Base-by-base conservation (phyloP, 2,888 invertebrate species). In the Tanytarsus gracilentus region DNA sequence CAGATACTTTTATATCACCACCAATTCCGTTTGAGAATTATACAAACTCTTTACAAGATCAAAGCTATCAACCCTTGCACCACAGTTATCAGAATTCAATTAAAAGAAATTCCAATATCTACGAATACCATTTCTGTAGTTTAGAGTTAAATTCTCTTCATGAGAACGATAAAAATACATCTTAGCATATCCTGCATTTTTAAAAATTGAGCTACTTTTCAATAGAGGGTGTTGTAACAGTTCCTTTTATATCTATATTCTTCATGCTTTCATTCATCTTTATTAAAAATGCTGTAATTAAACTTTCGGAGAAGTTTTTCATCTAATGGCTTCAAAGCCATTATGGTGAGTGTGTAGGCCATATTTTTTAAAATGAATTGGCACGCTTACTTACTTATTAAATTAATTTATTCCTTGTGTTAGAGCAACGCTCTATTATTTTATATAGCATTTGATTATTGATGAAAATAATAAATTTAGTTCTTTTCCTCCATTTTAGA, bases 71-170 rank as follows among this genome's bases (percentile, higher is more conserved):
- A 27, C 21, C 48, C 70, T 68, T 74, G 66, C 73, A 73, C 68
- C 71, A 72, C 70, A 71, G 72, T 16, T 59, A 48, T 69, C 72
- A 73, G 65, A 72, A 72, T 69, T 73, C 73, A 62, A 70, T 70
- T 70, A 72, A 71, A 66, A 71, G 72, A 65, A 71, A 72, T 64
- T 74, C 74, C 58, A 74, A 74, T 65, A 70, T 74, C 53, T 74
- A 74, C 65, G 74, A 74, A 66, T 74, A 74, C 65, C 72, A 73
- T 64, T 72, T 73, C 67, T 36, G 26, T n/a, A 72, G 72, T 68
- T 72, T 72, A 65, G 74, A 73, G 68, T 69, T 74, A 64, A 74
- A 74, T 66, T 72, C 74, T 65, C 74, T 74, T 66, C 71, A 72
- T 66, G 74, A 74, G 69, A 73, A 74, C 68, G 71, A 72, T 65